Evolutionary conservation across 2,797 vertebrate species (phyloP).

Genomic region (Limosa lapponica): DNA sequence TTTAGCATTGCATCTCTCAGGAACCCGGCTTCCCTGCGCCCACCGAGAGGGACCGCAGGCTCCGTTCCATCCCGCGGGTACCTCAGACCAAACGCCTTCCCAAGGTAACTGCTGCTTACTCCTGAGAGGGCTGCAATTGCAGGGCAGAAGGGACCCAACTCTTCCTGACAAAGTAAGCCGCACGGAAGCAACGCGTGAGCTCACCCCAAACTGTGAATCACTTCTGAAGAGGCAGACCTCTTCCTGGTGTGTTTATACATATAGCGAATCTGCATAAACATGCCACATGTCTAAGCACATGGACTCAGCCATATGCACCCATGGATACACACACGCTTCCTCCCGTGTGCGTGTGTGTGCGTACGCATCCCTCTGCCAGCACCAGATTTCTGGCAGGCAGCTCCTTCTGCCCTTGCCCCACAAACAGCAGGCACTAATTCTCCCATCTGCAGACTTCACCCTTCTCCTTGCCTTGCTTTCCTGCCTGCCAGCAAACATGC

Average conservation of each 20-base stretch:
- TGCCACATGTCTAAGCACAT: conserved; percentile 45
- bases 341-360: neutral
- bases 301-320: conserved; percentile 40
- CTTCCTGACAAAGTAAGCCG: neutral
- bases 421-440: conserved; percentile 82
- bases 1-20: neutral
- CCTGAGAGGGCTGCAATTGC: neutral
- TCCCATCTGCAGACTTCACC: conserved; percentile 78
- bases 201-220: neutral
- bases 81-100: neutral
- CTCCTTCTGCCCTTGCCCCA: conserved; percentile 69
- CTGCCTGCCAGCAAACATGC: conserved; percentile 67
- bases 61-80: fast-evolving
- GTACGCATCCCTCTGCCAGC: conserved; percentile 75
- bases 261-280: conserved; percentile 34
- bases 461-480: conserved; percentile 68
- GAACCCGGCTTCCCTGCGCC: fast-evolving
- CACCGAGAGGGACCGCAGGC: fast-evolving
- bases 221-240: conserved; percentile 23
- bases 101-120: neutral
- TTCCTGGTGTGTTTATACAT: conserved; percentile 34
- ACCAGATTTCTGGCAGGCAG: conserved; percentile 81
- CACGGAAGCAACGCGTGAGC: neutral
- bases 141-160: neutral
- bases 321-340: neutral